phyloP scores from a whole-genome alignment of 1,140 invertebrate species.

The Drosophila ironensis region DNA sequence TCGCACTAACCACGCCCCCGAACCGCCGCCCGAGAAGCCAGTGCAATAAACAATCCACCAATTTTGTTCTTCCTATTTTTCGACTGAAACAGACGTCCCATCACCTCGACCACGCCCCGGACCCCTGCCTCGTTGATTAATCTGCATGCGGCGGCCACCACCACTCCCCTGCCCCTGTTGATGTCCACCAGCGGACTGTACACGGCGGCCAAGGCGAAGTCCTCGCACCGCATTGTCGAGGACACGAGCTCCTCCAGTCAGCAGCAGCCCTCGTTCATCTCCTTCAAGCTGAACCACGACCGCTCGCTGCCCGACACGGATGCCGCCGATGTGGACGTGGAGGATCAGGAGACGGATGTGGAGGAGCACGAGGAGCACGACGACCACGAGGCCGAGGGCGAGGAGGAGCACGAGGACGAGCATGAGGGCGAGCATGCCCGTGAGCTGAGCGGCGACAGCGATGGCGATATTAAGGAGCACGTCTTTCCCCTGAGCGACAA shows the following conservation, averaged over 20 bases:
- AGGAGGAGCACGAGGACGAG: conserved; percentile 48
- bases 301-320: conserved; percentile 58
- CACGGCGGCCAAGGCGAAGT: conserved; percentile 57
- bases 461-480: conserved; percentile 64
- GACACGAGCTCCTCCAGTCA: conserved; percentile 29
- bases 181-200: conserved; percentile 71
- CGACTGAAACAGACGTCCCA: conserved; percentile 58
- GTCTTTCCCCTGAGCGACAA: conserved; percentile 70
- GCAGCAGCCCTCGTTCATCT: conserved; percentile 69
- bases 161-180: conserved; percentile 69
- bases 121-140: conserved; percentile 43
- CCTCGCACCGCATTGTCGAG: conserved; percentile 32
- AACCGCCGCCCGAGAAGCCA: conserved; percentile 4
- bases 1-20: conserved; percentile 64
- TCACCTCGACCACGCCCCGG: conserved; percentile 76
- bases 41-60: background rate
- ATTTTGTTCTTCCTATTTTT: background rate
- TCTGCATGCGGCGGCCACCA: conserved; percentile 39
- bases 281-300: conserved; percentile 76
- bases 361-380: conserved; percentile 44
- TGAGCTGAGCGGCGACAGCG: conserved; percentile 32
- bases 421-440: conserved; percentile 40
- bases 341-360: conserved; percentile 52
- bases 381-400: conserved; percentile 48
- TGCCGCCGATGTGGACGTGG: conserved; percentile 49